Percentiles rank a stretch among this genome's conserved stretches.
Conservation (phyloP, 2,888 invertebrate species). For the Drosophila borborema region DNA sequence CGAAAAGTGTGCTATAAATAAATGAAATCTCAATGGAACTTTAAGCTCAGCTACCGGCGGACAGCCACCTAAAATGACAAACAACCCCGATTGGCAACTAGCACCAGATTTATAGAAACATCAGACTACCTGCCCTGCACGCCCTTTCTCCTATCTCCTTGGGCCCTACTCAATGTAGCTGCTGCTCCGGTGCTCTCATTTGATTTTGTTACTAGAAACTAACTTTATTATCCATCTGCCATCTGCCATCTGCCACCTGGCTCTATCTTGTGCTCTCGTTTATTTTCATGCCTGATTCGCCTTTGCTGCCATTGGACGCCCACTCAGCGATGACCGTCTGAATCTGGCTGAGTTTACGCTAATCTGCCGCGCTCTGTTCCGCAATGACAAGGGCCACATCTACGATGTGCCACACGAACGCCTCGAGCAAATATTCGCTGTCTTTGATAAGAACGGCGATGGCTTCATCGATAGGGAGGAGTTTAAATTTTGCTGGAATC, state of each 20-base stretch:
- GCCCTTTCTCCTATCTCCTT: not conserved
- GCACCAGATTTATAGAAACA: constrained; percentile 18
- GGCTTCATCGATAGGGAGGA: constrained; percentile 92
- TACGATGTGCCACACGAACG: constrained; percentile 91
- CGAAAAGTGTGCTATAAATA: constrained; percentile 51
- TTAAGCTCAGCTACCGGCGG: constrained; percentile 32
- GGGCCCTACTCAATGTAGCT: constrained; percentile 2
- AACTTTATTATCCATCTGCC: constrained; percentile 51
- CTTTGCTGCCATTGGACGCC: not conserved
- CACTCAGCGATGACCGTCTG: constrained; percentile 90
- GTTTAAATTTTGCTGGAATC: constrained; percentile 94
- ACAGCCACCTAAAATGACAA: constrained; percentile 33
- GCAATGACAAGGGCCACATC: constrained; percentile 93
- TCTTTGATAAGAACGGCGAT: constrained; percentile 92
- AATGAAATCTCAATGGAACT: constrained; percentile 47
- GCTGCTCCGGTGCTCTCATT: constrained; percentile 11
- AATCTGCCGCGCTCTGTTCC: constrained; percentile 93
- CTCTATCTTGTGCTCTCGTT: constrained; percentile 25
- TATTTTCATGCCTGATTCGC: constrained; percentile 64
- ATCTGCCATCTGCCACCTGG: not conserved
- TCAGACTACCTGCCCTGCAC: not conserved
- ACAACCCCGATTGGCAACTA: constrained; percentile 43
- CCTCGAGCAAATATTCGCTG: constrained; percentile 91
- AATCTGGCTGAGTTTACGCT: constrained; percentile 91
- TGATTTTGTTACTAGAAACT: constrained; percentile 53